Base-by-base conservation (phyloP, 1,140 invertebrate genomes). In the Mesaphorura yosii region DNA sequence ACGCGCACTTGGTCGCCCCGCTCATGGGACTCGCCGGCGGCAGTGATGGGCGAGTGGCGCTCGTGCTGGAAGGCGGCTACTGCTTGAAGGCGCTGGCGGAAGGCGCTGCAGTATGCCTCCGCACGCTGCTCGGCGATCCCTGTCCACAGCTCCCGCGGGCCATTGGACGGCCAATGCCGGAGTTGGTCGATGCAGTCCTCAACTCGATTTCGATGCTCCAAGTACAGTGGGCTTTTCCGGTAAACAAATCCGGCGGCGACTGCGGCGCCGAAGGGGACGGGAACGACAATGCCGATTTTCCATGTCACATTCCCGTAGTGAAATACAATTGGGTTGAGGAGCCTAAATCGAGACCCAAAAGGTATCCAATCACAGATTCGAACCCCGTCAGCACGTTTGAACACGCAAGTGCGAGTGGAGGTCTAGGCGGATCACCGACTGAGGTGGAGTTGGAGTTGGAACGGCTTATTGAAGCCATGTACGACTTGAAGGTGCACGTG, bases 51-150 rank as follows among this genome's bases (percentile, higher is more conserved):
- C 84, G 78, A 69, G 71, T 95, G 28, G 83, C 82, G 55, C 82
- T 88, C 10, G 67, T 92, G 58, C 72, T 96, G 26, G 92, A 96
- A 80, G 92, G 92, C 50, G 92, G 92, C 25, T 97, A 97, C 70
- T 93, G 84, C 66, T 64, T 89, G 17, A 77, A 84, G 38, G 90
- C 89, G 1, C 72, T 97, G 49, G 78, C 88, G 0, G 91, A 96
- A 76, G 80, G 84, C 41, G 89, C 86, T 34, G 87, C 87, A 15
- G 68, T 90, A 15, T 90, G 87, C 6, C 66, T 96, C 19, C 73
- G 84, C 50, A 74, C 83, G 0, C 72, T 98, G 39, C 71, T 96
- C n/a, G 85, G 84, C 0, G 84, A 93, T 70, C 78, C 86, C 7
- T 86, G 84, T 64, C 86, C 88, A 1, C 51, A 65, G 29, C 68